Evolutionary conservation across 2,888 invertebrate species (phyloP).

Genomic region (Ophion costatus): DNA sequence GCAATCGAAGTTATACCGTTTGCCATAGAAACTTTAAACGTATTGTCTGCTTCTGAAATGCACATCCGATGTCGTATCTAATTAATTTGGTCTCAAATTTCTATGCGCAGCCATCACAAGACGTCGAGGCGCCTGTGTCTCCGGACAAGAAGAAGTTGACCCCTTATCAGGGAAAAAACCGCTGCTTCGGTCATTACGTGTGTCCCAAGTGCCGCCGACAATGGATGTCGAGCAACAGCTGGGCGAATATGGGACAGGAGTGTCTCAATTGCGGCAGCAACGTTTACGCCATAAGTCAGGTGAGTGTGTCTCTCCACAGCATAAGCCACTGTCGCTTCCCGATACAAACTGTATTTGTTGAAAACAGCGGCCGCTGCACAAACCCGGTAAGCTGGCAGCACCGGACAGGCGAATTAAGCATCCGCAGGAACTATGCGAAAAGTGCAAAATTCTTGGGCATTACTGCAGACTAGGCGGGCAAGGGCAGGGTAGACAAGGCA

Average conservation of each 20-base stretch:
- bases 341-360: neutral
- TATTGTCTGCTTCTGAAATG: too few relatives aligned
- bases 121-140: too few relatives aligned
- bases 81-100: too few relatives aligned
- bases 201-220: constrained; percentile 95
- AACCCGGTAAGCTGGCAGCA: constrained; percentile 92
- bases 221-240: constrained; percentile 96
- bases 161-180: constrained; percentile 94
- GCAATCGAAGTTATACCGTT: too few relatives aligned
- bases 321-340: neutral
- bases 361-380: constrained; percentile 91
- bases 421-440: constrained; percentile 93
- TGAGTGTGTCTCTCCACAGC: constrained; percentile 77
- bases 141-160: constrained; percentile 83
- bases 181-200: constrained; percentile 95
- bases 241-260: constrained; percentile 96
- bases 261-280: constrained; percentile 95
- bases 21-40: too few relatives aligned
- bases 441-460: constrained; percentile 92
- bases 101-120: too few relatives aligned
- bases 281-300: constrained; percentile 95
- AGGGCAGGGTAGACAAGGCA: neutral
- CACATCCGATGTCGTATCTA: too few relatives aligned
- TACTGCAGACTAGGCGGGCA: constrained; percentile 89
- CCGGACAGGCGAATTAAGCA: constrained; percentile 94